Evolutionary conservation across 2,888 invertebrate species (phyloP), one percentile per base, ranked within the genome.

Genomic region (Caenorhabditis zanzibari): DNA sequence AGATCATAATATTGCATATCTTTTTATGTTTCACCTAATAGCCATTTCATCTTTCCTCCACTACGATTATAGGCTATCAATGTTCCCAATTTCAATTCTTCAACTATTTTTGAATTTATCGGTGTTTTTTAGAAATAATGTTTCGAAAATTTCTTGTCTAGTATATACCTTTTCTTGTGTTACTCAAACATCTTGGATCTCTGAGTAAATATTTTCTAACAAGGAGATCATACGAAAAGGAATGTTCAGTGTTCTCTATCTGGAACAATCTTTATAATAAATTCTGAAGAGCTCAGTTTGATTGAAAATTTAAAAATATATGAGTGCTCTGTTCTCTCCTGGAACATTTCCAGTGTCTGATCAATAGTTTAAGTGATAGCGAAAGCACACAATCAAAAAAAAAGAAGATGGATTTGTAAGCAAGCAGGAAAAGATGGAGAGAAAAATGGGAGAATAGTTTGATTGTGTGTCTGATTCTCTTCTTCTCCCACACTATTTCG

Each of bases 381-480:
- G 49, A 49, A 66, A 66, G 22, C 41, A 59, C 56, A 76, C 66
- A 66, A 66, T 66, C 75, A 66, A 66, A 69, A 38, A 32, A 4
- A 7, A 32, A 58, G n/a, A n/a, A 44, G 58, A 64, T 59, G 76
- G 68, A 77, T 79, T 79, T 79, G 79, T 71, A 63, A 71, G 79
- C 63, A 76, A 38, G 26, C 22, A 74, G 61, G 52, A 54, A 54
- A 66, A 58, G 66, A 76, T 38, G 49, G 28, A 35, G 26, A 54
- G 54, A 54, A 54, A 24, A 24, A 54, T 14, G 24, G 26, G 26
- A 54, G 19, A 54, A 54, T 24, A 54, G 76, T 76, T 68, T 59
- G 68, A 68, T 64, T 68, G 75, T 75, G 24, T 75, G 76, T 68
- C 76, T 58, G 44, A 38, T 47, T 52, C 71, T 52, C 59, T 59